Conservation (phyloP, 1,140 invertebrate genomes). For the Dinoponera quadriceps region DNA sequence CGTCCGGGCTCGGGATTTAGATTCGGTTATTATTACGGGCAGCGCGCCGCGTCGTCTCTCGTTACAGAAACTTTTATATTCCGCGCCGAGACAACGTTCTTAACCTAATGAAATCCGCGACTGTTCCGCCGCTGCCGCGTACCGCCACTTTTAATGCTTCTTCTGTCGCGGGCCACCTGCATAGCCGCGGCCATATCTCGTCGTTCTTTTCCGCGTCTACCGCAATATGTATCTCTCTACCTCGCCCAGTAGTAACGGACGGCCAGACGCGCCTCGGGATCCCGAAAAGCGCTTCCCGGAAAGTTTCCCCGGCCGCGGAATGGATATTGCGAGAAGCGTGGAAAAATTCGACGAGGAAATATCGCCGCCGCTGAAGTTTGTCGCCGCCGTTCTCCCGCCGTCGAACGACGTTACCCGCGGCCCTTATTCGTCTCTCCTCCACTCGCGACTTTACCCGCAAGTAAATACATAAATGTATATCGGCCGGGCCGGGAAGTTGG, state of each 20-base stretch:
- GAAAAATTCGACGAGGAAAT: slow-evolving; percentile 40
- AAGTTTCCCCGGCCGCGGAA: slow-evolving; percentile 37
- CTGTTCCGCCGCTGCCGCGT: slow-evolving; percentile 24
- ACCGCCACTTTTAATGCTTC: slow-evolving; percentile 50
- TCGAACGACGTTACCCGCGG: background rate
- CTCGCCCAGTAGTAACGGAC: slow-evolving; percentile 22
- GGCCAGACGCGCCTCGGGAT: slow-evolving; percentile 38
- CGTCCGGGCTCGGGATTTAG: slow-evolving; percentile 10
- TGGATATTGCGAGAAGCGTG: slow-evolving; percentile 41
- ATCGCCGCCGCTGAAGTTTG: slow-evolving; percentile 32
- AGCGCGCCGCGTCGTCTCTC: slow-evolving; percentile 2
- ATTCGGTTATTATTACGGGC: slow-evolving; percentile 41
- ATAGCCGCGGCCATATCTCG: slow-evolving; percentile 29
- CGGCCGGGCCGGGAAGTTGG: slow-evolving; percentile 15
- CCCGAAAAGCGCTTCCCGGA: slow-evolving; percentile 1
- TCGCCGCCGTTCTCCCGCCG: slow-evolving; percentile 2
- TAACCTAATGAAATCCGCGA: slow-evolving; percentile 53
- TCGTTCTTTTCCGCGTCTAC: slow-evolving; percentile 4
- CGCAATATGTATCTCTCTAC: slow-evolving; percentile 18
- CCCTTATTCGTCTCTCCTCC: slow-evolving; percentile 31
- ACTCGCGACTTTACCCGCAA: slow-evolving; percentile 18
- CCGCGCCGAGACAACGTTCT: slow-evolving; percentile 28
- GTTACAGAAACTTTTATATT: slow-evolving; percentile 43
- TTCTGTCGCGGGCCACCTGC: slow-evolving; percentile 17
- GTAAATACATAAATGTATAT: slow-evolving; percentile 57